Evolutionary conservation across 2,797 vertebrate genomes (phyloP).

Genomic region (Huso huso): DNA sequence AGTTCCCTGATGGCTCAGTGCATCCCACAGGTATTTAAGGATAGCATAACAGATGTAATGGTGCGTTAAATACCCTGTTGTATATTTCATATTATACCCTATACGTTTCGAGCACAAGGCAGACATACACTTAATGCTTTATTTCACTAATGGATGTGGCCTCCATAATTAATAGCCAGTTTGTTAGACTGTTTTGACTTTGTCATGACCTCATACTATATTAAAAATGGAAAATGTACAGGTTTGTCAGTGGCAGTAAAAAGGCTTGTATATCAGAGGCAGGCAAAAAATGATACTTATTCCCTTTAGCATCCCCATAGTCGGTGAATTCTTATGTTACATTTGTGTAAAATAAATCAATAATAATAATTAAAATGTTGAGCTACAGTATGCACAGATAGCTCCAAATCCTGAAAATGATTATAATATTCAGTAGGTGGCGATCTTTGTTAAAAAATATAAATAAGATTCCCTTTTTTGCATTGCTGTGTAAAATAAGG

Average conservation of each 20-base stretch:
- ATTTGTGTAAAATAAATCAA: no score
- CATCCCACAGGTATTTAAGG: background rate
- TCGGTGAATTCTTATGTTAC: no score
- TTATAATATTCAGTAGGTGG: slow-evolving; percentile 19
- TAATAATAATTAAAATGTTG: background rate
- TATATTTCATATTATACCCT: slow-evolving; percentile 4
- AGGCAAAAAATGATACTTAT: no score
- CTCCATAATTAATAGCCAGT: slow-evolving; percentile 19
- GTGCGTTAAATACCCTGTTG: slow-evolving; percentile 1
- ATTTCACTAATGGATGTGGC: slow-evolving; percentile 21
- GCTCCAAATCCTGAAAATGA: slow-evolving; percentile 10
- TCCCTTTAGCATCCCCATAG: no score
- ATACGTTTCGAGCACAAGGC: slow-evolving; percentile 29
- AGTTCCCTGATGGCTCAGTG: background rate
- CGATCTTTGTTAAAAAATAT: slow-evolving; percentile 20
- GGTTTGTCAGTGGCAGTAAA: background rate
- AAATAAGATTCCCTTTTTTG: background rate
- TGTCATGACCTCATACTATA: slow-evolving; percentile 11
- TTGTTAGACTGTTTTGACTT: slow-evolving; percentile 20
- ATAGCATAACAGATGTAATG: background rate
- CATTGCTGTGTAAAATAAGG: background rate
- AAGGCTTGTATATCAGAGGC: no score
- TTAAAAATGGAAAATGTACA: slow-evolving; percentile 1
- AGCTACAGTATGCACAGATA: background rate
- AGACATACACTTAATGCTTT: slow-evolving; percentile 14